These are phyloP conservation scores for Erinaceus europaeus DNA, from an alignment of 2,113 vertebrate species.

Conservation along the genomic window DNA sequence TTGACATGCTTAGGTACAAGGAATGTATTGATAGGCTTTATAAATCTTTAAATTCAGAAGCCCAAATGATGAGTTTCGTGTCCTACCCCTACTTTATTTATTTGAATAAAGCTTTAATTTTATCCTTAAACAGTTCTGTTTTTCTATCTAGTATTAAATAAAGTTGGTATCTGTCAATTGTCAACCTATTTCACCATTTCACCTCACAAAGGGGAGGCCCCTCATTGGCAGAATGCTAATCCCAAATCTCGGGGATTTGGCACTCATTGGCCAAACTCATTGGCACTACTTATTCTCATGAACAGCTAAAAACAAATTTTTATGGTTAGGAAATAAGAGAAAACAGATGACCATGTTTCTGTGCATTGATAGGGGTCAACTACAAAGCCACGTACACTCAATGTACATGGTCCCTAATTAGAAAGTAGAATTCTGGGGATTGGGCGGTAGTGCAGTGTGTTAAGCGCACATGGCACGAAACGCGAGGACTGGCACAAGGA, in stretches of 20 bases:
- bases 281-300: neutral
- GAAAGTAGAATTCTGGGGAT: neutral
- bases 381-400: neutral
- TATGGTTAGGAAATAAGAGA: neutral
- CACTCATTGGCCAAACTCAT: too few species aligned
- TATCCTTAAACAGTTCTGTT: neutral
- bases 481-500: too few species aligned
- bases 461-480: too few species aligned
- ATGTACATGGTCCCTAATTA: neutral
- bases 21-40: neutral
- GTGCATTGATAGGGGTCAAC: fast-evolving
- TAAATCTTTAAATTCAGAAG: neutral
- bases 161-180: neutral
- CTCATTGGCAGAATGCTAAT: neutral
- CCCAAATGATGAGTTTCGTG: neutral
- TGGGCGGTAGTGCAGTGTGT: too few species aligned
- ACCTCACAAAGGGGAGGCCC: neutral
- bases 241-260: neutral
- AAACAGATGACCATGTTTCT: neutral
- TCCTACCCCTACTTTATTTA: neutral
- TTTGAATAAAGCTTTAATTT: neutral
- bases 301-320: neutral
- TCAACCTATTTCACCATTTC: neutral
- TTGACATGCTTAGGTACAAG: neutral
- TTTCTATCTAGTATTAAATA: neutral